These are phyloP conservation scores for Drosophila limbata DNA, from an alignment of 2,888 invertebrate species.

Conservation along the genomic window DNA sequence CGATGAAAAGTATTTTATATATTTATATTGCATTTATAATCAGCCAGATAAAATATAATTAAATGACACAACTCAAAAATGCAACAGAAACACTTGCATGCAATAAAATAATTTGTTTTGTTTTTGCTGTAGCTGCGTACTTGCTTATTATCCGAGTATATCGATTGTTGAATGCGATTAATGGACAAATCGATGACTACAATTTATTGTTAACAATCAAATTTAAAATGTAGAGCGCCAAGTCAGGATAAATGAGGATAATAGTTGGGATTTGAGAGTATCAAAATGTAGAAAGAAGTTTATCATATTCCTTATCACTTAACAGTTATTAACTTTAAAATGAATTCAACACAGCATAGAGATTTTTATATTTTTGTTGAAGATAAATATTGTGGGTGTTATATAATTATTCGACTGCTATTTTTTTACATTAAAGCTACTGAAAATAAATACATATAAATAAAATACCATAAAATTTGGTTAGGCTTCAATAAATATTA, in stretches of 20 bases:
- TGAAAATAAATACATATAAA: not conserved
- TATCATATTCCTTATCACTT: too few relatives aligned
- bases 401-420: not conserved
- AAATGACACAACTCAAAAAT: not conserved
- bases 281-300: too few relatives aligned
- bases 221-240: not conserved
- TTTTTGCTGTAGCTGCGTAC: constrained; percentile 2
- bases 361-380: not conserved
- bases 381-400: not conserved
- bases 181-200: constrained; percentile 1
- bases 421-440: not conserved
- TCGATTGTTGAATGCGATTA: not conserved
- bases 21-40: not conserved
- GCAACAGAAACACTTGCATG: not conserved
- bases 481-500: not conserved
- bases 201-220: not conserved
- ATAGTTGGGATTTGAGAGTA: too few relatives aligned
- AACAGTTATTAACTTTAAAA: not conserved
- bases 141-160: not conserved
- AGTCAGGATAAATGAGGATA: too few relatives aligned
- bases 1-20: not conserved
- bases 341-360: not conserved
- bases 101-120: not conserved
- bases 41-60: not conserved
- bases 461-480: not conserved